Base-by-base conservation (phyloP, 2,888 invertebrate species). In the Embidobia sp. region DNA sequence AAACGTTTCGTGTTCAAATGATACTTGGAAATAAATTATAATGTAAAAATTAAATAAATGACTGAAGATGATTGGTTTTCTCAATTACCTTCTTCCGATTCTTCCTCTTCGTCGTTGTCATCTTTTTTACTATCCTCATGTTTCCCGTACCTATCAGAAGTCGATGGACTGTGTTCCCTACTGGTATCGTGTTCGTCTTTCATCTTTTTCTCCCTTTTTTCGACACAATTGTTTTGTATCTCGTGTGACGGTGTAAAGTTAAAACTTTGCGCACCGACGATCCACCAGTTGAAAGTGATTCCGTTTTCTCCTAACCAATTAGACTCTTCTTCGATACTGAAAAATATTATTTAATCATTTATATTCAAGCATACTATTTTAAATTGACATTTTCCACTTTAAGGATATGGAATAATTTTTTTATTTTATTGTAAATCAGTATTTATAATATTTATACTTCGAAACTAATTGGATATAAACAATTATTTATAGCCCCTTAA, bases 221-320 rank as follows among this genome's bases (percentile, higher is more conserved):
- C 51, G 0, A 37, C 13, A 5, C 5, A 59, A 13, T 49, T 46
- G 5, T 16, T 48, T 6, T 42, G 26, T 5, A 16, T 8, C 5
- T 63, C 53, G 0, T 37, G 46, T 3, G 11, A 19, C 3, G 18
- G 29, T 0, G 19, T 11, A n/a, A 53, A 37, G 8, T 82, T 81
- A 79, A 76, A 83, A 81, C 83, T 86, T 86, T 88, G 88, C 35
- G 88, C 85, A 81, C 88, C 88, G 79, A 88, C 74, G 80, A 88
- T 79, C 89, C 89, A 89, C 82, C 87, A 84, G 81, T 88, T 89
- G 83, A 86, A 84, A 69, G 79, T 80, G 64, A 81, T 80, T 74
- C 83, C 84, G 79, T 81, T 81, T 78, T 86, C 84, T 79, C 82
- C 81, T 46, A 84, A 78, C 74, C 82, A 82, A 69, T 82, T 86